A percentile compares a stretch with the other conserved stretches of the same genome.
These are phyloP conservation scores for Acanthornis magna DNA, from an alignment of 2,797 vertebrate genomes.

Conservation along the genomic window DNA sequence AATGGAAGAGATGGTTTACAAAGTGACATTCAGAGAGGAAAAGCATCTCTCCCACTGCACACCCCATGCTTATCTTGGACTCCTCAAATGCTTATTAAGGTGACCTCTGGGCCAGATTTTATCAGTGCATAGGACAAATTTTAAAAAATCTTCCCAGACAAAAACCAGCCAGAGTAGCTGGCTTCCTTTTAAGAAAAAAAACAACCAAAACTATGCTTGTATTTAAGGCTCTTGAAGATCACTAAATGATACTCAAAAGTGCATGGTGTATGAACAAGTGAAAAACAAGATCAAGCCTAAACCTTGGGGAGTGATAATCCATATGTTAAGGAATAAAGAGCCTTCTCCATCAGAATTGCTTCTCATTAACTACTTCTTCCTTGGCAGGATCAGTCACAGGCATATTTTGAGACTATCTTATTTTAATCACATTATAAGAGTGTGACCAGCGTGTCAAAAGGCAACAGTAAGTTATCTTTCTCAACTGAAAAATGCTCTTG, in stretches of 20 bases:
- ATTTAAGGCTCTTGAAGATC: neutral
- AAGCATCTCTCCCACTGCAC: neutral
- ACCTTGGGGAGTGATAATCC: neutral
- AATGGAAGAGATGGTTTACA: neutral
- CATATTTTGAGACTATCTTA: neutral
- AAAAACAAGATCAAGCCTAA: neutral
- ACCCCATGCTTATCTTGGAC: neutral
- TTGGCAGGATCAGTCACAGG: neutral
- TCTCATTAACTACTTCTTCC: neutral
- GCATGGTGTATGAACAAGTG: accelerated
- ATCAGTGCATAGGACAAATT: neutral
- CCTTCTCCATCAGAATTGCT: neutral
- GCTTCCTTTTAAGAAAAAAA: neutral
- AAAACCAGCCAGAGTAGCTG: neutral
- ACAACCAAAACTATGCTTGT: neutral
- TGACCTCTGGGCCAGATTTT: neutral
- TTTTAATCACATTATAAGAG: neutral
- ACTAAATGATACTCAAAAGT: neutral
- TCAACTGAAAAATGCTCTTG: neutral
- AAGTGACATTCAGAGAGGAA: neutral
- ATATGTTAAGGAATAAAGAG: neutral
- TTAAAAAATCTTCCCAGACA: neutral
- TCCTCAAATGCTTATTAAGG: neutral
- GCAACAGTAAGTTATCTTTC: neutral
- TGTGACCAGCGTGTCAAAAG: neutral